Base-by-base conservation (phyloP, 2,113 vertebrate species). In the Platichthys flesus region DNA sequence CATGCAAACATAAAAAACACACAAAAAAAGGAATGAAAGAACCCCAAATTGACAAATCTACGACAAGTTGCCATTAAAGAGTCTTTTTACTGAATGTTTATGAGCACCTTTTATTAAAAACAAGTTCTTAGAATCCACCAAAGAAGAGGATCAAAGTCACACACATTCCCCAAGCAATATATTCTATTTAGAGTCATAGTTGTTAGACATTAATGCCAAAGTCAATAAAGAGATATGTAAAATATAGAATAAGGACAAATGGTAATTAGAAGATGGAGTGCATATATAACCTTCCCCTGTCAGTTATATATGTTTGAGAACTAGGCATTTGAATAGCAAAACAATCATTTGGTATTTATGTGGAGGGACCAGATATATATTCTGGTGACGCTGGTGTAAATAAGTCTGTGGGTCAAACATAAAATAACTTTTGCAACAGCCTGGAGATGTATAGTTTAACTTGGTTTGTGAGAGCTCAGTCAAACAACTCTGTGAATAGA, bases 321-420 rank as follows among this genome's bases (percentile, higher is more conserved):
- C 64, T 31, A 74, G 60, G n/a, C 57, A 71, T 87, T 85, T 81
- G 40, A 86, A 87, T 78, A 74, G 56, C 75, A 81, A 83, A 88
- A 57, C 67, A 79, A 54, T 21, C 42, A 56, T 66, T 84, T 62
- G 77, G 67, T 60, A 82, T 77, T 74, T 1, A 87, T 83, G 73
- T 56, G 45, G 55, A 60, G 57, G 61, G 77, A 80, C 60, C 42
- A 23, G 62, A 35, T 54, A 20, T 49, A 58, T 42, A 15, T 65
- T 93, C 92, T 93, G 54, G 93, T 92, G 42, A 45, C 10, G 14
- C 2, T 45, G 42, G 13, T 45, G 42, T 15, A 45, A 45, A 2
- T 37, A 8, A 37, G 35, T 37, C 35, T 37, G 35, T 37, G 35
- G 35, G 35, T 37, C 35, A 37, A 37, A 37, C 23, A 24, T 6